Evolutionary conservation across 2,888 invertebrate species (phyloP), one percentile per base, ranked within the genome.

Genomic region (Hemithea aestivaria): DNA sequence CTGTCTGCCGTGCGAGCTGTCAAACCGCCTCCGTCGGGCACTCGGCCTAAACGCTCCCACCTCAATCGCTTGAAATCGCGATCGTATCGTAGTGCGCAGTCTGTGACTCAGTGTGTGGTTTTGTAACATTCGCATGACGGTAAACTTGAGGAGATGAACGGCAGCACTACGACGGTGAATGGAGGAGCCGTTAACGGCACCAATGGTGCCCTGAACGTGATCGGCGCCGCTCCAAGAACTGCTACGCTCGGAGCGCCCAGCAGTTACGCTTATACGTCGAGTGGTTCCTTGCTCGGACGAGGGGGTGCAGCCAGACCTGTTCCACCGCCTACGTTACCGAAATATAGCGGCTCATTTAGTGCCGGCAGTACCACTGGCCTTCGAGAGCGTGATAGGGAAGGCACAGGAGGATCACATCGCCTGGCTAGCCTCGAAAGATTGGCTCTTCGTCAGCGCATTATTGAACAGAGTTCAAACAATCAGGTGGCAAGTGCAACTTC

Each of bases 391-490:
- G 92, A 92, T 52, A 72, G 85, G 46, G 93, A 93, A 64, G 90
- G 91, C 56, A 84, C 91, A 48, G 92, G 92, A 56, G 92, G 93
- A 60, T 94, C 94, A 36, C 95, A 94, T 79, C 88, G 92, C 48
- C 88, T 95, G 57, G 93, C 94, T 36, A 94, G 94, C 71, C 89
- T 95, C 49, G 95, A 95, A 78, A 90, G 94, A 69, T 88, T 95
- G 66, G 95, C 95, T 28, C 90, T 94, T 56, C 89, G 94, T 44
- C 95, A 95, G 76, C 91, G 94, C 68, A 91, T 94, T 62, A 92
- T 94, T 66, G 94, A 94, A 67, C 91, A 92, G 51, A 85, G 58
- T 66, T 60, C 87, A 7, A 88, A 89, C 63, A 88, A 88, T 70
- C 88, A 88, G 73, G 84, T 87, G 67, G 52, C 73, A 20, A 56